phyloP scores from a whole-genome alignment of 2,888 invertebrate species.

The Fragum sueziense region DNA sequence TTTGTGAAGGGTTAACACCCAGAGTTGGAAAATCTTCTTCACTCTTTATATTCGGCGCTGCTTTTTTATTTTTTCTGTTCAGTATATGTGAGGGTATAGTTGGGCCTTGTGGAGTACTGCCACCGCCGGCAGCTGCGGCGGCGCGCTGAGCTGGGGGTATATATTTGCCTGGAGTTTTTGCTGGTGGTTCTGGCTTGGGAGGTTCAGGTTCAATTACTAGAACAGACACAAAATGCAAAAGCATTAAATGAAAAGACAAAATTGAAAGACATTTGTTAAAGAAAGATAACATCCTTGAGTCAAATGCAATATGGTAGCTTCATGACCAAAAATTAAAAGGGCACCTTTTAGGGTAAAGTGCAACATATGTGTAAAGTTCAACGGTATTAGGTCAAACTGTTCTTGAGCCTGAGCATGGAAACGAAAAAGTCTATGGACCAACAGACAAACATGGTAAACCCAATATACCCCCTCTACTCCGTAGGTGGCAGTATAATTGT shows the following conservation, averaged over 20 bases:
- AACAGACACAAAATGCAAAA: neutral
- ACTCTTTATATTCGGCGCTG: slow-evolving; percentile 77
- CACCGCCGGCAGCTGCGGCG: slow-evolving; percentile 44
- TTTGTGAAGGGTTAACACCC: slow-evolving; percentile 64
- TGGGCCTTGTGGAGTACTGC: slow-evolving; percentile 25
- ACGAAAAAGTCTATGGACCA: too few relatives aligned
- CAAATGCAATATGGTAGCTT: too few relatives aligned
- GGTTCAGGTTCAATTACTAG: slow-evolving; percentile 46
- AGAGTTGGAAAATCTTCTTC: slow-evolving; percentile 79
- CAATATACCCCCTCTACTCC: too few relatives aligned
- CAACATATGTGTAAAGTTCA: too few relatives aligned
- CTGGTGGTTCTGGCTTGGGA: slow-evolving; percentile 58
- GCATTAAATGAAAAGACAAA: neutral
- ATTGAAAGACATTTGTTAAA: too few relatives aligned
- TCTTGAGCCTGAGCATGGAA: too few relatives aligned
- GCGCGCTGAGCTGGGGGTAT: slow-evolving; percentile 71
- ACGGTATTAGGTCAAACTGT: too few relatives aligned
- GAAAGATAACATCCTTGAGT: too few relatives aligned
- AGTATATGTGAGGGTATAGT: slow-evolving; percentile 54
- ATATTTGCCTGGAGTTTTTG: slow-evolving; percentile 70
- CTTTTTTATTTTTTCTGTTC: slow-evolving; percentile 69
- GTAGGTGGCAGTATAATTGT: too few relatives aligned
- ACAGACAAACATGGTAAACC: too few relatives aligned
- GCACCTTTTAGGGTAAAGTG: too few relatives aligned
- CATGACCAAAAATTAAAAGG: too few relatives aligned